These are phyloP conservation scores for Anhinga rufa DNA, from an alignment of 2,113 vertebrate genomes.

Conservation along the genomic window DNA sequence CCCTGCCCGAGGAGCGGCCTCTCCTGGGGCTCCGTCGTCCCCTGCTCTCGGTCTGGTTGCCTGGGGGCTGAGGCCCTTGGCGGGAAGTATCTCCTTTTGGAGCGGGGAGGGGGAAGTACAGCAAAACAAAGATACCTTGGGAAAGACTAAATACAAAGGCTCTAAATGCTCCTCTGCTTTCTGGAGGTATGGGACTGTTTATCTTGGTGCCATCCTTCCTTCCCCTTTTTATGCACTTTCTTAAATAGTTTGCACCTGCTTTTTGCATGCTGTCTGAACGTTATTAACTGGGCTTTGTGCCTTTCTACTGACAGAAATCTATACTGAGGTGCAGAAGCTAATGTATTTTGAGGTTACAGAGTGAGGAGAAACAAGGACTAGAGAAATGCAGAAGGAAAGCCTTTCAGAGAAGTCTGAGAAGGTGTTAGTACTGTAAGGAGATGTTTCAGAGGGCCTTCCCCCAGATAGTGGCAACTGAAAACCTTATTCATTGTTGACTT, in stretches of 20 bases:
- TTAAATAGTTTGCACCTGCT: too few species aligned
- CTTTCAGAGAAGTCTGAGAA: background rate
- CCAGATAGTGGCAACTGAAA: background rate
- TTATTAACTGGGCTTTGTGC: too few species aligned
- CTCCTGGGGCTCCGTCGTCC: background rate
- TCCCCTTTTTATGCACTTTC: background rate
- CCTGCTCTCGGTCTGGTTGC: too few species aligned
- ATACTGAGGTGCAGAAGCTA: background rate
- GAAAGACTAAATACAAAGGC: too few species aligned
- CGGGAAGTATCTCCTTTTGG: background rate
- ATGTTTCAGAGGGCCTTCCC: background rate
- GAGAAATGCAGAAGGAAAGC: background rate
- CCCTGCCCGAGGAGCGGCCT: background rate
- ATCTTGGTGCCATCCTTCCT: fast-evolving
- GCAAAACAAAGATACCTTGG: too few species aligned
- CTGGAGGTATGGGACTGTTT: background rate
- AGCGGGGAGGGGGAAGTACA: background rate
- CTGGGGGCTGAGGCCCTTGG: too few species aligned
- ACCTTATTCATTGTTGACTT: too few species aligned
- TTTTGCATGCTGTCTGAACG: fast-evolving
- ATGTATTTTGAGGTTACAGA: background rate
- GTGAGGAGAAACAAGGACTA: background rate
- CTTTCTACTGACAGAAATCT: background rate
- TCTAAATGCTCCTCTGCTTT: background rate
- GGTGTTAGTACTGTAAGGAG: background rate